Percentiles rank a stretch among this genome's conserved stretches.
Conservation (phyloP, 2,113 vertebrate genomes). For the Podilymbus podiceps region DNA sequence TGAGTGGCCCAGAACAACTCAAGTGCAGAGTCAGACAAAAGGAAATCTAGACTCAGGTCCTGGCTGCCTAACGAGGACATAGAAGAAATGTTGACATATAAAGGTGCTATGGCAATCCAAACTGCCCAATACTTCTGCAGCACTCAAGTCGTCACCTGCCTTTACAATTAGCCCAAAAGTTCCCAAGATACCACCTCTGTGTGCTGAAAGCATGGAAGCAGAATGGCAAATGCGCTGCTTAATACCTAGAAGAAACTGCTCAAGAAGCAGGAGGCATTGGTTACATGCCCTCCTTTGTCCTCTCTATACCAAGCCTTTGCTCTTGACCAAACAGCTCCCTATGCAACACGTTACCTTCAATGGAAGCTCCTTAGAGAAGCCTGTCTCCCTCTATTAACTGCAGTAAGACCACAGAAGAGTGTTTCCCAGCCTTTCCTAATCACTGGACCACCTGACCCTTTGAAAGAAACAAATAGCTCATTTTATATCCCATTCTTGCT, state of each 20-base stretch:
- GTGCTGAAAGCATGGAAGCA: not conserved
- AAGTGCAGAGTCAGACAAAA: not conserved
- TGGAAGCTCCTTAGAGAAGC: not conserved
- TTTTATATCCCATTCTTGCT: not conserved
- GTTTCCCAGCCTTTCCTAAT: not conserved
- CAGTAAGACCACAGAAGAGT: not conserved
- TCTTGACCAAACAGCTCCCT: not conserved
- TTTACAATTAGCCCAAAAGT: not conserved
- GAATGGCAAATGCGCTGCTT: not conserved
- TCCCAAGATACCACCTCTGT: not conserved
- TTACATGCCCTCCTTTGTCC: not conserved
- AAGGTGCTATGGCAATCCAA: not conserved
- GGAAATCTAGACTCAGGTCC: not conserved
- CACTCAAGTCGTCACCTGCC: not conserved
- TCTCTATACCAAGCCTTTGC: not conserved
- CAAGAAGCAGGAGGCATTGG: not conserved
- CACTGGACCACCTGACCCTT: not conserved
- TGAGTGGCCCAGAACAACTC: not conserved
- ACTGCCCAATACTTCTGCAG: not conserved
- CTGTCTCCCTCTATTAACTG: not conserved
- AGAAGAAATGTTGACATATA: not conserved
- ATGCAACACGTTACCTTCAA: not conserved
- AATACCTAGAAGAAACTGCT: not conserved
- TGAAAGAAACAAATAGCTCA: not conserved
- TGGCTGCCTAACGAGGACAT: not conserved